A percentile compares a stretch with the other conserved stretches of the same genome.
Evolutionary conservation across 2,113 vertebrate genomes (phyloP).

Genomic region (Bos indicus): DNA sequence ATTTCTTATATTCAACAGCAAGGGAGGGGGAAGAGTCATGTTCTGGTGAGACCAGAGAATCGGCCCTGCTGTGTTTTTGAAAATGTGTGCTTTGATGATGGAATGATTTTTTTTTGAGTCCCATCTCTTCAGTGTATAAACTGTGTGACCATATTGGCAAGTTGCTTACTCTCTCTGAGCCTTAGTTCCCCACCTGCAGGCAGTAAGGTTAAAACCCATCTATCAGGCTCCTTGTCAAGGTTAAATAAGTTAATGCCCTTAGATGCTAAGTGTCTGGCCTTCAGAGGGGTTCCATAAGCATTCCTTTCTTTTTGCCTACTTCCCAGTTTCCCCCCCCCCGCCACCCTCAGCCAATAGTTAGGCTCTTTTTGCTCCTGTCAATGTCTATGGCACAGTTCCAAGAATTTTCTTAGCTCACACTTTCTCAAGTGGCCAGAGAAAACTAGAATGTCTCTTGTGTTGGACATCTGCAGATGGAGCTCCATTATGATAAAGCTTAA

Average conservation of each 20-base stretch:
- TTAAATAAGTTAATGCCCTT: neutral
- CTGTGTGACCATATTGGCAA: neutral
- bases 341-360: neutral
- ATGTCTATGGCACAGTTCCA: neutral
- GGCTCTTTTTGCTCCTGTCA: neutral
- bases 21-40: neutral
- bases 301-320: neutral
- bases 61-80: neutral
- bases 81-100: neutral
- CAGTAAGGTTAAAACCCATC: neutral
- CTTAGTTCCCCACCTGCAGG: neutral
- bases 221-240: neutral
- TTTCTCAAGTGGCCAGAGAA: neutral
- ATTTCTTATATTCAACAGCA: neutral
- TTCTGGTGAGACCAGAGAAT: neutral
- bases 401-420: neutral
- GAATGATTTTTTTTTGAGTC: neutral
- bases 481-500: slow-evolving; percentile 28
- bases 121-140: neutral
- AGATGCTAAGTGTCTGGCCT: neutral
- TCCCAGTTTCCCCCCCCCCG: neutral
- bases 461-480: neutral
- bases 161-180: neutral
- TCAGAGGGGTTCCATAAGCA: neutral
- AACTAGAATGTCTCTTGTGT: slow-evolving; percentile 15